Conservation (phyloP, 2,888 invertebrate species). For the Drosophila seclusa region DNA sequence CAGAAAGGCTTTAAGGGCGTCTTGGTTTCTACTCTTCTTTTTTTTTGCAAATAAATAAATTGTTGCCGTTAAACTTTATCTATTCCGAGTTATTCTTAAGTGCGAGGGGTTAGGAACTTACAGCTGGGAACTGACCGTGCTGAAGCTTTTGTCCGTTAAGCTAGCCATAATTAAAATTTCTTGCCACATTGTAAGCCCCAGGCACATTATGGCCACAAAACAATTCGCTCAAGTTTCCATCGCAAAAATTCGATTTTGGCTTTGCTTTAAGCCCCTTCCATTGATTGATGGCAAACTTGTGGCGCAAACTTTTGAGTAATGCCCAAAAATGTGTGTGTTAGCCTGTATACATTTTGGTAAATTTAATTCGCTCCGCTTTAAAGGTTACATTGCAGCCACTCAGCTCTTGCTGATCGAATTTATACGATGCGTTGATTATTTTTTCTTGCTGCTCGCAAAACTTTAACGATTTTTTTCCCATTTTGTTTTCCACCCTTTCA, state of each 20-base stretch:
- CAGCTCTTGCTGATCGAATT: constrained; percentile 58
- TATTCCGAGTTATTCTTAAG: constrained; percentile 36
- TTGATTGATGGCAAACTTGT: constrained; percentile 71
- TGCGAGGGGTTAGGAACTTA: not conserved
- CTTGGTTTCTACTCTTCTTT: not conserved
- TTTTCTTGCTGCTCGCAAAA: constrained; percentile 8
- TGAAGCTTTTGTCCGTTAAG: constrained; percentile 66
- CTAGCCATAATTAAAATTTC: constrained; percentile 77
- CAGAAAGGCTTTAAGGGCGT: not conserved
- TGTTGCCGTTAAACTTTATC: constrained; percentile 63
- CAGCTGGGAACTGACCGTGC: constrained; percentile 56
- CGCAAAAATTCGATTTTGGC: constrained; percentile 40
- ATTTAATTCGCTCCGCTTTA: constrained; percentile 58
- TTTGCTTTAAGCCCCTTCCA: constrained; percentile 44
- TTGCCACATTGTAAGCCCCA: constrained; percentile 62
- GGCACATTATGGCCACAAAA: constrained; percentile 58
- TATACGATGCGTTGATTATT: constrained; percentile 14
- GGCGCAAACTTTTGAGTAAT: constrained; percentile 50
- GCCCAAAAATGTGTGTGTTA: constrained; percentile 6
- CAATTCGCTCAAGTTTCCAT: constrained; percentile 38
- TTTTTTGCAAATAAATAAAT: constrained; percentile 70
- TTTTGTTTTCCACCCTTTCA: constrained; percentile 26
- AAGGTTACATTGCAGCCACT: constrained; percentile 37
- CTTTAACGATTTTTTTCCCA: constrained; percentile 5
- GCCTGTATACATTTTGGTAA: constrained; percentile 8